Base-by-base conservation (phyloP, 2,113 vertebrate species). In the Tragulus kanchil region DNA sequence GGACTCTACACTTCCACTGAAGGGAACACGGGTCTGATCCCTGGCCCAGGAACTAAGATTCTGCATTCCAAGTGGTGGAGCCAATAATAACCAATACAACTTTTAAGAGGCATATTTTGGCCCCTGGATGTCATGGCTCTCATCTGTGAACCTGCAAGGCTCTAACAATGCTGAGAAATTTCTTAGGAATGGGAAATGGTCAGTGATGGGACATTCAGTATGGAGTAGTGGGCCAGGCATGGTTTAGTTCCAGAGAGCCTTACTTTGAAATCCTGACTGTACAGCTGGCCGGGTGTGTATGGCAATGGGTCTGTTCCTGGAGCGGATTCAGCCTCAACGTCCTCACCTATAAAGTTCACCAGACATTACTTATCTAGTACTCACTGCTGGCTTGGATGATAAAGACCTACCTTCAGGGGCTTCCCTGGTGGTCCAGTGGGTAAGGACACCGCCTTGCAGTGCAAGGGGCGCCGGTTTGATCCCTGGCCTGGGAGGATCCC, bases 191-290 rank as follows among this genome's bases (percentile, higher is more conserved):
- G 26, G n/a, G 75, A 50, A 79, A n/a, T 21, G 31, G 14, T 28
- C 52, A 31, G 77, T 3, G 2, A n/a, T 19, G 28, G 50, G 50
- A 17, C 17, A 4, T 54, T 54, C 50, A 48, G 23, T 75, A 25
- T 62, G 17, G 48, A 73, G 52, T 17, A 21, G 26, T 62, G 61
- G 45, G 26, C 8, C 69, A 16, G 26, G 26, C 13, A 28, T 9
- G 19, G 14, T 10, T 59, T 26, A 42, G 61, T 84, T 42, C 17
- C 79, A 8, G 71, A 58, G 77, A 86, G 85, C 16, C 67, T 84
- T 25, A 1, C 26, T 3, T 2, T 13, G 52, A 65, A 12, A 56
- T n/a, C 12, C 64, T 14, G 5, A 8, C 9, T 0, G 0, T 10
- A 50, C 1, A 1, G 5, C 12, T 7, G 23, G 4, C 45, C 62